Evolutionary conservation across 2,797 vertebrate genomes (phyloP).

Genomic region (Tiaroga cobitis): DNA sequence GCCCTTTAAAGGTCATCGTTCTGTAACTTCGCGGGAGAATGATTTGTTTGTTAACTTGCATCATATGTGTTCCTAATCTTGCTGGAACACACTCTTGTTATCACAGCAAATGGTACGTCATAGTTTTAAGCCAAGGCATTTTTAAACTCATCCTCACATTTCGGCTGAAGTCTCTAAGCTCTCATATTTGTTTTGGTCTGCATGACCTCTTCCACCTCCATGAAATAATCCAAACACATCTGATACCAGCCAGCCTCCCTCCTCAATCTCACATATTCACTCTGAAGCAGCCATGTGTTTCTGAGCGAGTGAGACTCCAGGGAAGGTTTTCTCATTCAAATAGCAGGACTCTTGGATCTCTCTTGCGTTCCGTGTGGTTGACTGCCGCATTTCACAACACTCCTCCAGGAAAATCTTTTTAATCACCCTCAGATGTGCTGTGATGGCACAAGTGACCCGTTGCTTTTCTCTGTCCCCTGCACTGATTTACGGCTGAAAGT

Average conservation of each 20-base stretch:
- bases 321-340: conserved; percentile 48
- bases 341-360: conserved; percentile 54
- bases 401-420: conserved; percentile 60
- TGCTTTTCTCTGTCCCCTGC: conserved; percentile 50
- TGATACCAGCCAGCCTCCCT: conserved; percentile 31
- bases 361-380: conserved; percentile 52
- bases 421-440: conserved; percentile 66
- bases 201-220: conserved; percentile 4
- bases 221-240: conserved; percentile 39
- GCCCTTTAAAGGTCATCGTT: conserved; percentile 15
- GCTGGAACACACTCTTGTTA: conserved; percentile 16
- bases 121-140: conserved; percentile 38
- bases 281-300: conserved; percentile 20
- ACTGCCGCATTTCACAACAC: conserved; percentile 59
- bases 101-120: conserved; percentile 15
- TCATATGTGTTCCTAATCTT: conserved; percentile 28
- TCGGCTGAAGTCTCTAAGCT: conserved; percentile 9
- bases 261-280: conserved; percentile 4
- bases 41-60: neutral
- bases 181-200: conserved; percentile 41
- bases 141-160: conserved; percentile 38
- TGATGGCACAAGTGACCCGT: conserved; percentile 50
- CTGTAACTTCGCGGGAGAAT: neutral
- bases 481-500: neutral
- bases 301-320: conserved; percentile 12